Conservation (phyloP, 2,113 vertebrate species). For the Seriola rivoliana region DNA sequence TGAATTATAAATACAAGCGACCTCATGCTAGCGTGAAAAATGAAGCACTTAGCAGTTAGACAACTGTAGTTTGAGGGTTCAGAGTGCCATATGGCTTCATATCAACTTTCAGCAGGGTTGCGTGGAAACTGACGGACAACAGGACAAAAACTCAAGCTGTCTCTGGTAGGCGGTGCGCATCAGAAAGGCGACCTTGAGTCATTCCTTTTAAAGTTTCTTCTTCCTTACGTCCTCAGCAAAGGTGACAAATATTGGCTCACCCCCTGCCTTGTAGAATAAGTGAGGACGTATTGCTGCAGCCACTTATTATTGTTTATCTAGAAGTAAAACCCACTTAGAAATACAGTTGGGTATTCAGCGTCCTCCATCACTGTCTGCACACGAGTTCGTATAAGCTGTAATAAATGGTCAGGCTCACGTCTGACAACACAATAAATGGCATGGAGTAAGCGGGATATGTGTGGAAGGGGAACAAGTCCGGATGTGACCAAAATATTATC, state of each 20-base stretch:
- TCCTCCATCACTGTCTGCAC: slow-evolving; percentile 59
- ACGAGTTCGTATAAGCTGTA: slow-evolving; percentile 20
- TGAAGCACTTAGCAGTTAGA: slow-evolving; percentile 65
- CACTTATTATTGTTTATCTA: slow-evolving; percentile 4
- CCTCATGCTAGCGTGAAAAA: slow-evolving; percentile 59
- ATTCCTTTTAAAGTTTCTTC: not conserved
- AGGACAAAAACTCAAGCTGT: slow-evolving; percentile 51
- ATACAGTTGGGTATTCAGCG: slow-evolving; percentile 29
- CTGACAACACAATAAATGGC: slow-evolving; percentile 55
- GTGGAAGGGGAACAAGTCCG: not conserved
- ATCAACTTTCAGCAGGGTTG: slow-evolving; percentile 58
- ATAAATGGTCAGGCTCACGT: slow-evolving; percentile 50
- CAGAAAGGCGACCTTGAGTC: not conserved
- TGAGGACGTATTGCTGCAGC: not conserved
- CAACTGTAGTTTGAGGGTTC: slow-evolving; percentile 46
- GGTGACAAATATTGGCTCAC: slow-evolving; percentile 11
- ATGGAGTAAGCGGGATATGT: slow-evolving; percentile 32
- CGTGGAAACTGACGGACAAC: slow-evolving; percentile 55
- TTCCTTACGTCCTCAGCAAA: not conserved
- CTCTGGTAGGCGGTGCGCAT: slow-evolving; percentile 2
- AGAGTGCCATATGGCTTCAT: slow-evolving; percentile 62
- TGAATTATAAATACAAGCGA: slow-evolving; percentile 72
- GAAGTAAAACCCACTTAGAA: slow-evolving; percentile 15
- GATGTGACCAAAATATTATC: slow-evolving; percentile 39
- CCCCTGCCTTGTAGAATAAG: not conserved